A percentile compares a stretch with the other conserved stretches of the same genome.
phyloP scores from a whole-genome alignment of 2,888 invertebrate genomes.

The Tetramorium bicarinatum region DNA sequence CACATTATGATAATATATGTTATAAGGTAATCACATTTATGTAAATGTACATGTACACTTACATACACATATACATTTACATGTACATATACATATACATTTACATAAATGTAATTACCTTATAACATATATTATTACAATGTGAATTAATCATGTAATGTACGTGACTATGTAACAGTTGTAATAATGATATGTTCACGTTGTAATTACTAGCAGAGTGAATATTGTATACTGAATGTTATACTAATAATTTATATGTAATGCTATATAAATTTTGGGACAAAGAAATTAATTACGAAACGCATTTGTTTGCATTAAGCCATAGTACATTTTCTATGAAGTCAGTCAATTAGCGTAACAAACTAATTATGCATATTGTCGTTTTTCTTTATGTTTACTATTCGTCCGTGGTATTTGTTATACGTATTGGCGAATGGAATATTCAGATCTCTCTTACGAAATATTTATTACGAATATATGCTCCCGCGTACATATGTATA shows the following conservation, averaged over 20 bases:
- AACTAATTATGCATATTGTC: slow-evolving; percentile 32
- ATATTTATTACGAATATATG: neutral
- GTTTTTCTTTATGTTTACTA: slow-evolving; percentile 17
- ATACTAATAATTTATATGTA: no score
- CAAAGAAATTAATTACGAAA: slow-evolving; percentile 33
- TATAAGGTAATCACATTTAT: slow-evolving; percentile 15
- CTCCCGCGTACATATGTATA: no score
- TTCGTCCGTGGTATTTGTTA: neutral
- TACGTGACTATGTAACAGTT: neutral
- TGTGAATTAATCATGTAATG: slow-evolving; percentile 43
- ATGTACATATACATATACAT: no score
- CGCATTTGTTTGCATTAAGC: slow-evolving; percentile 6
- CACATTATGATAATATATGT: slow-evolving; percentile 23
- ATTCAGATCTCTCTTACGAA: neutral
- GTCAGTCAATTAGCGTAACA: neutral
- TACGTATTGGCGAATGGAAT: neutral
- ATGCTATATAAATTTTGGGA: slow-evolving; percentile 13
- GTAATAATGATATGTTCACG: neutral
- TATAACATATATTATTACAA: slow-evolving; percentile 10
- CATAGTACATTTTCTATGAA: slow-evolving; percentile 17
- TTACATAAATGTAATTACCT: slow-evolving; percentile 12
- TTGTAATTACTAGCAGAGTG: neutral
- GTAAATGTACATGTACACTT: no score
- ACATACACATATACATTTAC: no score
- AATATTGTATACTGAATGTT: neutral